A percentile compares a stretch with the other conserved stretches of the same genome.
Evolutionary conservation across 2,113 vertebrate species (phyloP).

Genomic region (Thryonomys swinderianus): DNA sequence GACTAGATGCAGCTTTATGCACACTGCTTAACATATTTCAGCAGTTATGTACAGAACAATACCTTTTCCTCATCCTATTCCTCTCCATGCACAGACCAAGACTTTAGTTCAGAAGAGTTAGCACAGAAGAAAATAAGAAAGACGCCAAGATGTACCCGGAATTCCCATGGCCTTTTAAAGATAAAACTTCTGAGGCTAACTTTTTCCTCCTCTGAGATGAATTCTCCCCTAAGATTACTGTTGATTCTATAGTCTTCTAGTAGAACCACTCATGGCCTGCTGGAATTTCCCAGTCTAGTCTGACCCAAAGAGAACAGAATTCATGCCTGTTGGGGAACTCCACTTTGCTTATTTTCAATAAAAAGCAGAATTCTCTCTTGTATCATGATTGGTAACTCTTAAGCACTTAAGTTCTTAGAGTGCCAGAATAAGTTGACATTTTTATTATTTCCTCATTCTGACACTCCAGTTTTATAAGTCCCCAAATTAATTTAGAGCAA

Average conservation of each 20-base stretch:
- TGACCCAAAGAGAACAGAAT: not conserved
- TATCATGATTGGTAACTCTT: not conserved
- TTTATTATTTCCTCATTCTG: not conserved
- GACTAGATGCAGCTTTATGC: not conserved
- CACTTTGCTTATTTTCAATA: not conserved
- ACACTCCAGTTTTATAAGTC: conserved; percentile 21
- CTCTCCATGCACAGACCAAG: not conserved
- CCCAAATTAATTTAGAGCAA: conserved; percentile 50
- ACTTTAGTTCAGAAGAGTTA: not conserved
- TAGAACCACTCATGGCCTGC: not conserved
- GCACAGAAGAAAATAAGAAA: not conserved
- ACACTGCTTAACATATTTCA: not conserved
- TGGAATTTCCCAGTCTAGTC: not conserved
- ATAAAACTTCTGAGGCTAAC: not conserved
- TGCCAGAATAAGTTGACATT: not conserved
- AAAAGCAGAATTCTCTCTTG: not conserved
- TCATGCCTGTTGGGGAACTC: not conserved
- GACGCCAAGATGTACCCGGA: not conserved
- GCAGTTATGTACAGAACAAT: not conserved
- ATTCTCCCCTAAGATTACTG: not conserved
- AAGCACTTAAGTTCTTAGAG: conserved; percentile 14
- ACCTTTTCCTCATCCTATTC: not conserved
- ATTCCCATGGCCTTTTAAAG: not conserved
- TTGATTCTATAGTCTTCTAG: not conserved
- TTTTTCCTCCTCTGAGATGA: not conserved